These are phyloP conservation scores for Pseudolycoriella hygida DNA, from an alignment of 2,888 invertebrate species.

Conservation along the genomic window DNA sequence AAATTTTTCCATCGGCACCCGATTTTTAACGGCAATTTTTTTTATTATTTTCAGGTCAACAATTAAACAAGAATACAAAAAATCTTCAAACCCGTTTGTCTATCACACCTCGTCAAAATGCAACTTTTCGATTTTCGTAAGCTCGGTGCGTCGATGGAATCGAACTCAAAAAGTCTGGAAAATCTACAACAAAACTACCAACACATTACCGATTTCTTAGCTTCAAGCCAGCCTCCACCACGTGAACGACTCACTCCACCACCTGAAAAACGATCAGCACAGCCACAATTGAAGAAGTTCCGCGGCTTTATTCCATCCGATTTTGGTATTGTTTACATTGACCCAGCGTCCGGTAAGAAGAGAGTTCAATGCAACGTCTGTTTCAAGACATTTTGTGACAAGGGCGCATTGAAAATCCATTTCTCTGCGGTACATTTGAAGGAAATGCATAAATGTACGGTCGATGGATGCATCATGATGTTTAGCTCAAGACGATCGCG, in stretches of 20 bases:
- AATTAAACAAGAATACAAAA: no score
- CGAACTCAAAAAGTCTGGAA: conserved; percentile 1
- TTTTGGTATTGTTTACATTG: conserved; percentile 71
- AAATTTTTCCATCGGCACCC: no score
- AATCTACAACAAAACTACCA: conserved; percentile 13
- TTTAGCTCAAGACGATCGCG: conserved; percentile 89
- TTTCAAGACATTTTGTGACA: conserved; percentile 96
- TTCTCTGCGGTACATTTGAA: conserved; percentile 94
- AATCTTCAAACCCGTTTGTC: no score
- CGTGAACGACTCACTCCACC: neutral
- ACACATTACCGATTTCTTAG: neutral
- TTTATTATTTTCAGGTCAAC: no score
- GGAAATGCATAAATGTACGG: conserved; percentile 98
- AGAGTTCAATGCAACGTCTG: conserved; percentile 95
- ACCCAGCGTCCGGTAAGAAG: conserved; percentile 85
- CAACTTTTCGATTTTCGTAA: conserved; percentile 7
- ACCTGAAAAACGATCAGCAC: neutral
- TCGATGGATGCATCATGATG: conserved; percentile 96
- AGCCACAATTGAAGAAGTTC: conserved; percentile 1
- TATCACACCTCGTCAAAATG: neutral
- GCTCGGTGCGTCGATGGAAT: conserved; percentile 7
- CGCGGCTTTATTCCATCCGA: conserved; percentile 56
- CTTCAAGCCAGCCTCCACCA: neutral
- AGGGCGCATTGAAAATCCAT: conserved; percentile 95
- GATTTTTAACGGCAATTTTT: no score